These are phyloP conservation scores for Syndactyla subalaris DNA, from an alignment of 2,797 vertebrate genomes.

Conservation along the genomic window DNA sequence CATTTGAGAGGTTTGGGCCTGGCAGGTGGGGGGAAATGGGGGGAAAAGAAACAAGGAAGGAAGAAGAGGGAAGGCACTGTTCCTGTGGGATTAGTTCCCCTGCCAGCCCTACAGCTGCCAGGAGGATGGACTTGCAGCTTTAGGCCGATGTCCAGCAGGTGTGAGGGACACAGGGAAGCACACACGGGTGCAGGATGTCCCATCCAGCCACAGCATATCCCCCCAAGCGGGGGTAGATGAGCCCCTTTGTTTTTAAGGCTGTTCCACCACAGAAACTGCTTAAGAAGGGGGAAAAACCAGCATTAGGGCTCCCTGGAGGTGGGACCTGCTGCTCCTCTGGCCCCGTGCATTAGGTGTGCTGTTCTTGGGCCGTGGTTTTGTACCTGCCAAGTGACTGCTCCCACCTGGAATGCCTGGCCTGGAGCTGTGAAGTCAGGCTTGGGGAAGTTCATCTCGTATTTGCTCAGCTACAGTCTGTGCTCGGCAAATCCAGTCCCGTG, in stretches of 20 bases:
- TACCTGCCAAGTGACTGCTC: background rate
- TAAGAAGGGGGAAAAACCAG: background rate
- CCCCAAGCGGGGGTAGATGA: rapidly evolving
- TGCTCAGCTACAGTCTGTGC: background rate
- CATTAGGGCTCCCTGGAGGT: background rate
- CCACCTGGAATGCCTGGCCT: background rate
- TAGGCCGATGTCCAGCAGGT: background rate
- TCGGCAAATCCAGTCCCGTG: background rate
- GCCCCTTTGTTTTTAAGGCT: background rate
- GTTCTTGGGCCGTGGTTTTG: background rate
- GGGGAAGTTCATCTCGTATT: background rate
- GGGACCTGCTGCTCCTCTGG: background rate
- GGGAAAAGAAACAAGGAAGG: rapidly evolving
- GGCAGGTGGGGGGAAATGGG: background rate
- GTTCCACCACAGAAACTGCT: rapidly evolving
- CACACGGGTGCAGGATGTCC: background rate
- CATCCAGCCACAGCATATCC: background rate
- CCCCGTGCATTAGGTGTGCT: background rate
- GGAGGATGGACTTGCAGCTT: background rate
- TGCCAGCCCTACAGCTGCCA: background rate
- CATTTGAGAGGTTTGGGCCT: background rate
- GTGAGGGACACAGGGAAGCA: background rate
- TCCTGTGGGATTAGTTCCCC: background rate
- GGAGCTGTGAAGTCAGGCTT: background rate
- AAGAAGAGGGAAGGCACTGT: rapidly evolving